Evolutionary conservation across 2,888 invertebrate genomes (phyloP).

Genomic region (Agapetus fuscipes): DNA sequence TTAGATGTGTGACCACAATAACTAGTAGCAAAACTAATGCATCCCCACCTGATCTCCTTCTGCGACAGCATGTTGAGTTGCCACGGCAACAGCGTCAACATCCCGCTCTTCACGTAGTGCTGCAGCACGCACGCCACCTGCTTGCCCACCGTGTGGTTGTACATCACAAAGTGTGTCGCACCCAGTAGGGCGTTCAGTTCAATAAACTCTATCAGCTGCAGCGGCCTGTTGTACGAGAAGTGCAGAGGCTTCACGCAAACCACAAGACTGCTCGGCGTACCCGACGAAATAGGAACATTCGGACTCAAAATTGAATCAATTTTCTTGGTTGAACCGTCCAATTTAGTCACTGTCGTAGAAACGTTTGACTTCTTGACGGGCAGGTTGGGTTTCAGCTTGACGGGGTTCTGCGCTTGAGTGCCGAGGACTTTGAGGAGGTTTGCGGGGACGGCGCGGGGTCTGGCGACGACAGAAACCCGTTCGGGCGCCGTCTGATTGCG

Average conservation of each 20-base stretch:
- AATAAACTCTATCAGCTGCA: constrained; percentile 81
- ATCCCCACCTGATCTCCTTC: constrained; percentile 64
- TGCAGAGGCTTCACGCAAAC: constrained; percentile 89
- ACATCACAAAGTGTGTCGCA: constrained; percentile 80
- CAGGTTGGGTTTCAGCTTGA: constrained; percentile 27
- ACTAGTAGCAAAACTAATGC: no score
- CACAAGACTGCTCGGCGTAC: constrained; percentile 47
- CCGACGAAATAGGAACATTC: neutral
- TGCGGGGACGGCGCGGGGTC: constrained; percentile 48
- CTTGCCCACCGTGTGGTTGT: constrained; percentile 78
- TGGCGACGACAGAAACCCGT: constrained; percentile 61
- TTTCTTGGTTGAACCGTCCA: no score
- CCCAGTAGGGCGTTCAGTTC: constrained; percentile 79
- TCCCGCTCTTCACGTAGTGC: constrained; percentile 54
- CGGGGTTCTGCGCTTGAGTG: constrained; percentile 34
- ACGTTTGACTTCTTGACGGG: no score
- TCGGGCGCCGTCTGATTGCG: constrained; percentile 50
- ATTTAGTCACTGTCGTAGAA: no score
- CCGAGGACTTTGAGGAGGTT: constrained; percentile 44
- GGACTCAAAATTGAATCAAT: neutral
- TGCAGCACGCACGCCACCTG: constrained; percentile 68
- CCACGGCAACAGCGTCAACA: constrained; percentile 71
- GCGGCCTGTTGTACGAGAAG: constrained; percentile 71
- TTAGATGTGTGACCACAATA: no score
- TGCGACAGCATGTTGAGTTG: constrained; percentile 79